These are phyloP conservation scores for Tetragonula carbonaria DNA, from an alignment of 2,888 invertebrate species.

Conservation along the genomic window DNA sequence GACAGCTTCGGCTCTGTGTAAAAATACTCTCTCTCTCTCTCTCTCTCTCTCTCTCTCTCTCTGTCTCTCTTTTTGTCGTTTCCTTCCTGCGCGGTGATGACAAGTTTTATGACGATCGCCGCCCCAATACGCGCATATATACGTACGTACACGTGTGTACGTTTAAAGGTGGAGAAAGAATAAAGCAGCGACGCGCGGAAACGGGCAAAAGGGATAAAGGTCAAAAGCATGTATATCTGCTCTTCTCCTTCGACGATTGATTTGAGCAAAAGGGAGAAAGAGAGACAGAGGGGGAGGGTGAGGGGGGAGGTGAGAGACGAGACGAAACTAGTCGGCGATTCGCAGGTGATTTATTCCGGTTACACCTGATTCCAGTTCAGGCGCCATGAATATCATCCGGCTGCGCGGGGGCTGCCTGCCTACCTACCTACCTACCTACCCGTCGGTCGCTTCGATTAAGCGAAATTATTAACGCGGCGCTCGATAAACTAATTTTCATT, in stretches of 20 bases:
- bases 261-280: background rate
- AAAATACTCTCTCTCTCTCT: conserved; percentile 57
- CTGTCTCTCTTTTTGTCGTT: background rate
- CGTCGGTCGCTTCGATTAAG: conserved; percentile 76
- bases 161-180: conserved; percentile 13
- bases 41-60: background rate
- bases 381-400: conserved; percentile 67
- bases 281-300: background rate
- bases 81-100: conserved; percentile 4
- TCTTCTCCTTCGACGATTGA: background rate
- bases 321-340: conserved; percentile 40
- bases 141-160: conserved; percentile 17
- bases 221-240: background rate
- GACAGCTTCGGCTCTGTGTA: conserved; percentile 45
- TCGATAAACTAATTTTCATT: conserved; percentile 80
- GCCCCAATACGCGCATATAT: background rate
- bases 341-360: conserved; percentile 69
- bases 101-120: conserved; percentile 42
- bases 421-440: conserved; percentile 37
- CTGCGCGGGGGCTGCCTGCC: conserved; percentile 31
- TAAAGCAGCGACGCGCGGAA: background rate
- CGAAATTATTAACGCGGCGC: conserved; percentile 79
- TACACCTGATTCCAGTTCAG: conserved; percentile 67
- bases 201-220: background rate
- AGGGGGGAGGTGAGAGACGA: background rate